phyloP scores from a whole-genome alignment of 2,888 invertebrate species.

The Labia minor region DNA sequence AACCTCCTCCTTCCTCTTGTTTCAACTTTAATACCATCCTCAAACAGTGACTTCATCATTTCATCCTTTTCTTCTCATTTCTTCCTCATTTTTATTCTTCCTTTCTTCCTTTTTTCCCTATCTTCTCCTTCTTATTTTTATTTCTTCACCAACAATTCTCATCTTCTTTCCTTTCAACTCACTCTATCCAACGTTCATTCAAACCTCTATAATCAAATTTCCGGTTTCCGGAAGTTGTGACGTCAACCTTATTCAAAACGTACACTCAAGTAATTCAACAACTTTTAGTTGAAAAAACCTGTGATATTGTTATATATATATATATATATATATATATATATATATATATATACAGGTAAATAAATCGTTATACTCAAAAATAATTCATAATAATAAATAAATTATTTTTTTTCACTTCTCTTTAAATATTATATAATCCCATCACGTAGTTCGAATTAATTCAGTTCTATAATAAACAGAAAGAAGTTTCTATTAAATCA shows the following conservation, averaged over 20 bases:
- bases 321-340: no score
- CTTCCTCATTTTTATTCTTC: neutral
- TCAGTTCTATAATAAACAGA: no score
- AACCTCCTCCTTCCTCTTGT: conserved; percentile 13
- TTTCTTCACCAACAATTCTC: no score
- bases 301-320: no score
- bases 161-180: neutral
- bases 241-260: conserved; percentile 18
- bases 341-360: no score
- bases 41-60: neutral
- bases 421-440: no score
- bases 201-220: neutral
- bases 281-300: neutral
- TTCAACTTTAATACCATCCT: no score
- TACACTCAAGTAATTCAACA: conserved; percentile 15
- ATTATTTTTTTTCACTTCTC: no score
- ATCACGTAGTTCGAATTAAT: no score
- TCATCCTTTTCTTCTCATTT: neutral
- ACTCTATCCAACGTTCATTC: neutral
- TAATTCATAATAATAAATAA: no score
- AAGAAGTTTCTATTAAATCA: no score
- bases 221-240: neutral
- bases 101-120: conserved; percentile 15
- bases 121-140: conserved; percentile 17
- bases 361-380: no score